phyloP scores from a whole-genome alignment of 2,888 invertebrate species.

The Megastigmus dorsalis region DNA sequence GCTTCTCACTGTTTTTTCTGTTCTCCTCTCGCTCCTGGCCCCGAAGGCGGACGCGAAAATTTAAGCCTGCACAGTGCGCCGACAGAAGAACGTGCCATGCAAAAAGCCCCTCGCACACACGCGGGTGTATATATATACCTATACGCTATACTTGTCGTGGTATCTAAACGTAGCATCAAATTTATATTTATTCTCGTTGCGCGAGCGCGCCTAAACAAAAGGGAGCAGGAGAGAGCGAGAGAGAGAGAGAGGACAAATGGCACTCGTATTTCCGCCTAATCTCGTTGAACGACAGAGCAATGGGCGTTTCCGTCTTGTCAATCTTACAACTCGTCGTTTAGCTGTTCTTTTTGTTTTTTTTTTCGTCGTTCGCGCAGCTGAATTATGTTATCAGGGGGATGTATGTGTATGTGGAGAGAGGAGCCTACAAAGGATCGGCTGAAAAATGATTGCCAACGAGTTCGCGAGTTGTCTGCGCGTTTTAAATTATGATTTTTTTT shows the following conservation, averaged over 20 bases:
- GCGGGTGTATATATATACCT: background rate
- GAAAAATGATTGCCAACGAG: no score
- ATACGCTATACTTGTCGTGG: background rate
- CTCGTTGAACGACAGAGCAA: slow-evolving; percentile 44
- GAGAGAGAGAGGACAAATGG: slow-evolving; percentile 60
- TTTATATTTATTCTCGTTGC: slow-evolving; percentile 65
- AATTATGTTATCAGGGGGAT: background rate
- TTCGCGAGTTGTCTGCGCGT: no score
- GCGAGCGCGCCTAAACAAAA: slow-evolving; percentile 36
- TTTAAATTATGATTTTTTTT: no score
- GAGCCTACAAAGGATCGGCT: no score
- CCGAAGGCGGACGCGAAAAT: background rate
- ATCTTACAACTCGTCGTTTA: slow-evolving; percentile 14
- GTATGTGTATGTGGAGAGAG: background rate
- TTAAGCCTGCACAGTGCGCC: background rate
- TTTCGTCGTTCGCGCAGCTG: background rate
- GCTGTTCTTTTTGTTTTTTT: background rate
- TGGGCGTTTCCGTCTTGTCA: slow-evolving; percentile 29
- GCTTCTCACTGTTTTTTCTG: no score
- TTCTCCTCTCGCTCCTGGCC: background rate
- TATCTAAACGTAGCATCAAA: slow-evolving; percentile 66
- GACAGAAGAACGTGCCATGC: no score
- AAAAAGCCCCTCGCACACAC: no score
- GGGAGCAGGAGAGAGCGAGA: slow-evolving; percentile 19
- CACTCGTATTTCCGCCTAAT: slow-evolving; percentile 62